Base-by-base conservation (phyloP, 1,140 invertebrate species). In the Drosophila gunungcola region DNA sequence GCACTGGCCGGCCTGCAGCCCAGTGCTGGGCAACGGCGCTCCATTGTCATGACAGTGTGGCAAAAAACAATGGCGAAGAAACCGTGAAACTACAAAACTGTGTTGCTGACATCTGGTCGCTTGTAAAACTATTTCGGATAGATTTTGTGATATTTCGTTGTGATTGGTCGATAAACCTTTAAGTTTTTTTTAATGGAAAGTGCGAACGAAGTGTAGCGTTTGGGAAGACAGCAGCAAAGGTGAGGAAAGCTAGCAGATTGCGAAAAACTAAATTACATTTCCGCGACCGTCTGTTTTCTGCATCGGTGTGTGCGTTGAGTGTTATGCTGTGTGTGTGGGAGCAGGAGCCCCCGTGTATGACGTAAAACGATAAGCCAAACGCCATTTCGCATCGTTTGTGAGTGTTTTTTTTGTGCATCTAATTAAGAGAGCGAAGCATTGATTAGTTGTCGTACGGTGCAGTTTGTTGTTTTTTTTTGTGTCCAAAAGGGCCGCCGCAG, bases 41-140 rank as follows among this genome's bases (percentile, higher is more conserved):
- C 41, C 34, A 45, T 68, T 43, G 48, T 58, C 54, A 69, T 69
- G 64, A 69, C 55, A 70, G 67, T 56, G 65, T 70, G 82, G 69
- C 73, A 48, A 84, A 80, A 83, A 70, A 81, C 79, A 88, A 83
- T 88, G 82, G 73, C 77, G 81, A 77, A 76, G 68, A 80, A 85
- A 57, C 39, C 72, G 61, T 69, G 70, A 72, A 83, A 70, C 68
- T 72, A 83, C 69, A 72, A 75, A 84, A 74, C 41, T 81, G 58
- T 68, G 69, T 80, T 76, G 80, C 82, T 83, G 84, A 88, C 84
- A 88, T 88, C 84, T 88, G 84, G 76, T 89, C 76, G 79, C 72
- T 89, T 68, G 49, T 63, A 73, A 69, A 70, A 67, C 68, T 64
- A 72, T 80, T 84, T 73, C 42, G 25, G 56, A 72, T 61, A 64